phyloP scores from a whole-genome alignment of 1,140 invertebrate species.

The Scaptodrosophila lebanonensis region DNA sequence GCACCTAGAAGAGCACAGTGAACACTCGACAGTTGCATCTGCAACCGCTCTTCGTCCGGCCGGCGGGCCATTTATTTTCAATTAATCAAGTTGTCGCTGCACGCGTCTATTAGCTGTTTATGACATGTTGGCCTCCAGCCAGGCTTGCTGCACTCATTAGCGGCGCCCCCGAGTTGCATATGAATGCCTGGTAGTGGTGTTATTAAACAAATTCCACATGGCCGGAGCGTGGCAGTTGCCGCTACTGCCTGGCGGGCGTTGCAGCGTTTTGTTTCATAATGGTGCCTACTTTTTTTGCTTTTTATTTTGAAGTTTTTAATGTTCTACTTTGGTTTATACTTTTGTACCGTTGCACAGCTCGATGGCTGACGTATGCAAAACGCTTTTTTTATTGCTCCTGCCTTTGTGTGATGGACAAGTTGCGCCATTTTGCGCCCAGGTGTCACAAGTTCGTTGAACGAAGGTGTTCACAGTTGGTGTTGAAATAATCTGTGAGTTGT shows the following conservation, averaged over 20 bases:
- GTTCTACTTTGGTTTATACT: constrained; percentile 59
- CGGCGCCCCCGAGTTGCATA: constrained; percentile 47
- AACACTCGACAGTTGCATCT: too few species aligned
- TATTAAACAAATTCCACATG: constrained; percentile 45
- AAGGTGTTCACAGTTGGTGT: constrained; percentile 33
- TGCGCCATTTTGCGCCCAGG: constrained; percentile 58
- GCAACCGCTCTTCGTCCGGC: too few species aligned
- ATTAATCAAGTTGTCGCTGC: constrained; percentile 71
- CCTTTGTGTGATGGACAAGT: constrained; percentile 8
- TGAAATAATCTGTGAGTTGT: constrained; percentile 60
- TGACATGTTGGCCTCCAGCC: constrained; percentile 35
- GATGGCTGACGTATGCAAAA: too few species aligned
- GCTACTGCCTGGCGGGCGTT: constrained; percentile 47
- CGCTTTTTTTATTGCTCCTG: constrained; percentile 4
- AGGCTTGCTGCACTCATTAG: constrained; percentile 48
- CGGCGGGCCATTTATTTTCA: constrained; percentile 56
- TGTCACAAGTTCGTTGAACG: constrained; percentile 68
- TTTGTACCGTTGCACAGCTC: constrained; percentile 58
- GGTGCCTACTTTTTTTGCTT: constrained; percentile 3
- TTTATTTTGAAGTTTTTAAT: constrained; percentile 39
- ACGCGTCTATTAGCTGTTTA: constrained; percentile 70
- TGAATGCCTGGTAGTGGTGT: background rate
- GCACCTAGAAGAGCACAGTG: too few species aligned
- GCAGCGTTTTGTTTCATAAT: background rate
- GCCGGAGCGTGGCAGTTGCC: constrained; percentile 60